Conservation (phyloP, 1,140 invertebrate species). For the Ruditapes philippinarum region DNA sequence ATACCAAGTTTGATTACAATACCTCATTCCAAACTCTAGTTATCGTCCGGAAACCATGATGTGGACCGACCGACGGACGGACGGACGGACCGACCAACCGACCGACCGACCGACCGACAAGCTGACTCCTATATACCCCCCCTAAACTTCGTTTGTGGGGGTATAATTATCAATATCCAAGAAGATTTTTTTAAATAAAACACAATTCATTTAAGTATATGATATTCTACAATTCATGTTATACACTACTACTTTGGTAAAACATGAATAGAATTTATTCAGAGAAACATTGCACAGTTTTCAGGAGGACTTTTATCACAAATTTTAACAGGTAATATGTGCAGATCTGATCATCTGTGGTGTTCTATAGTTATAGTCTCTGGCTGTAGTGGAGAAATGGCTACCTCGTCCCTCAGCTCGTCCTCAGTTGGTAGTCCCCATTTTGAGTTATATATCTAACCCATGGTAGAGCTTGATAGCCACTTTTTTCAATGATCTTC, state of each 20-base stretch:
- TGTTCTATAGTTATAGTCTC: not conserved
- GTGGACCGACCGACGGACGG: not conserved
- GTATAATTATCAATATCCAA: not conserved
- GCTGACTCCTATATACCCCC: too few species aligned
- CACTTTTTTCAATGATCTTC: slow-evolving; percentile 99
- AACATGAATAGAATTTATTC: too few species aligned
- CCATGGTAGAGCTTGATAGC: slow-evolving; percentile 99
- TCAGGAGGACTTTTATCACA: not conserved
- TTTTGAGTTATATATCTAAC: slow-evolving; percentile 99
- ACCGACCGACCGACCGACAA: too few species aligned
- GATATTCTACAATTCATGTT: too few species aligned
- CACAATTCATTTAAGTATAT: not conserved
- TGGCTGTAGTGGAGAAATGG: not conserved
- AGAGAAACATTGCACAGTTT: slow-evolving; percentile 1
- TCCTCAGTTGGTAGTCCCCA: slow-evolving; percentile 99
- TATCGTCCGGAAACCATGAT: too few species aligned
- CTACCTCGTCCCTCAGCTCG: slow-evolving; percentile 84
- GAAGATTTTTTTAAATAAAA: not conserved
- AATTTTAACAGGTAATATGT: not conserved
- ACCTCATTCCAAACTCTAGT: too few species aligned
- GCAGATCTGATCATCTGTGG: not conserved
- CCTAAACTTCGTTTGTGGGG: too few species aligned
- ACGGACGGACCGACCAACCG: too few species aligned
- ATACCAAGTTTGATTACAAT: too few species aligned
- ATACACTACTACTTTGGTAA: too few species aligned